phyloP scores from a whole-genome alignment of 1,140 invertebrate species.

The Leptinotarsa defecta region DNA sequence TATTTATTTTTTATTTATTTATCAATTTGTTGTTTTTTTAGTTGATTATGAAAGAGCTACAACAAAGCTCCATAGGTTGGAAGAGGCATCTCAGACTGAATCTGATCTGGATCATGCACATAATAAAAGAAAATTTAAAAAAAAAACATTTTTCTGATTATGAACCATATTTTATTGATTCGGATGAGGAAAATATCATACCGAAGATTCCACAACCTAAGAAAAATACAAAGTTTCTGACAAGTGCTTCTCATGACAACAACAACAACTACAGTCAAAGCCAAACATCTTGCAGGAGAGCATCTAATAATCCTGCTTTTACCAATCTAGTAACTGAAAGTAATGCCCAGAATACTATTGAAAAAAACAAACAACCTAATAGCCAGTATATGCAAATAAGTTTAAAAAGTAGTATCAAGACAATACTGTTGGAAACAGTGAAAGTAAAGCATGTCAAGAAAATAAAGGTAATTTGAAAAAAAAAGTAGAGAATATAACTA shows the following conservation, averaged over 20 bases:
- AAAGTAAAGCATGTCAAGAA: neutral
- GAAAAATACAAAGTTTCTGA: neutral
- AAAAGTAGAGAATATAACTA: too few species aligned
- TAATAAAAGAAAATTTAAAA: neutral
- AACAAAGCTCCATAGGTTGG: neutral
- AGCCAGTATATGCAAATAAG: neutral
- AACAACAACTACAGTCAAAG: neutral
- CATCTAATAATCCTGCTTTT: too few species aligned
- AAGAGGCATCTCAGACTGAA: neutral
- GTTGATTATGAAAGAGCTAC: neutral
- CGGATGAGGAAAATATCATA: neutral
- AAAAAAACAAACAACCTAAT: neutral
- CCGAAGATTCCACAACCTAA: neutral
- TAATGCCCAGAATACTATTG: neutral
- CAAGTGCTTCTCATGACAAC: neutral
- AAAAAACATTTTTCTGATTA: neutral
- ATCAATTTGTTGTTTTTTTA: neutral
- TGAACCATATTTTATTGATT: neutral
- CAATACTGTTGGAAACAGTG: neutral
- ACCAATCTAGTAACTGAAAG: too few species aligned
- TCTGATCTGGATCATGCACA: neutral
- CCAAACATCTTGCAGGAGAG: neutral
- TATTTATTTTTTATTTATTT: too few species aligned
- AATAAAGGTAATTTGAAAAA: neutral
- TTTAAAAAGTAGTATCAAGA: neutral